Conservation (phyloP, 1,140 invertebrate species). For the Listronotus oregonensis region DNA sequence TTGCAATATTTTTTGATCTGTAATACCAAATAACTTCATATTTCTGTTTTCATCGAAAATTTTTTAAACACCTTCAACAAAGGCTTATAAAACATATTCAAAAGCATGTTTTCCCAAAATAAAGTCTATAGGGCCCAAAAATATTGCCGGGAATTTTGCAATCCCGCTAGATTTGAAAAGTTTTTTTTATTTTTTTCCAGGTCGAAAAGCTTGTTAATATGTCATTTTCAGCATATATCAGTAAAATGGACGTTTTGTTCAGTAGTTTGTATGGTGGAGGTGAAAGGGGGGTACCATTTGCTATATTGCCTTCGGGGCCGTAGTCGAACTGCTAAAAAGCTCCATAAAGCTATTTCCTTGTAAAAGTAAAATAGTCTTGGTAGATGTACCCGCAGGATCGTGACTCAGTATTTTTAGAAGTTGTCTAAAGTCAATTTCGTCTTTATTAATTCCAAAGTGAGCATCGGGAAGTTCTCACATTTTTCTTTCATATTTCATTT, state of each 20-base stretch:
- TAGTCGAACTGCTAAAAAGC: constrained; percentile 72
- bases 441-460: constrained; percentile 70
- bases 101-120: constrained; percentile 68
- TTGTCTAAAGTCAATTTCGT: constrained; percentile 69
- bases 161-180: constrained; percentile 59
- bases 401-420: constrained; percentile 74
- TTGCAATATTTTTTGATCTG: too few relatives aligned
- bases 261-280: constrained; percentile 73
- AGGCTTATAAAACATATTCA: constrained; percentile 65
- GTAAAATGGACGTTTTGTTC: constrained; percentile 68
- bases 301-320: constrained; percentile 62
- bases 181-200: constrained; percentile 58
- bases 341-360: constrained; percentile 65
- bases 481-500: constrained; percentile 62
- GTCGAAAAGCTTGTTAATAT: constrained; percentile 68
- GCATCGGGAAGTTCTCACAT: constrained; percentile 70
- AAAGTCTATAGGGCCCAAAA: constrained; percentile 77
- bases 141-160: constrained; percentile 62
- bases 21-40: too few relatives aligned
- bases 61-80: constrained; percentile 59
- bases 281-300: constrained; percentile 58
- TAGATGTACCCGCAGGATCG: constrained; percentile 81
- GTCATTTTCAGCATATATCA: constrained; percentile 75
- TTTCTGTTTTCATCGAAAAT: constrained; percentile 20
- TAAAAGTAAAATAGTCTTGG: constrained; percentile 73